Evolutionary conservation across 2,888 invertebrate genomes (phyloP), one percentile per base, ranked within the genome.

Genomic region (Andricus curvator): DNA sequence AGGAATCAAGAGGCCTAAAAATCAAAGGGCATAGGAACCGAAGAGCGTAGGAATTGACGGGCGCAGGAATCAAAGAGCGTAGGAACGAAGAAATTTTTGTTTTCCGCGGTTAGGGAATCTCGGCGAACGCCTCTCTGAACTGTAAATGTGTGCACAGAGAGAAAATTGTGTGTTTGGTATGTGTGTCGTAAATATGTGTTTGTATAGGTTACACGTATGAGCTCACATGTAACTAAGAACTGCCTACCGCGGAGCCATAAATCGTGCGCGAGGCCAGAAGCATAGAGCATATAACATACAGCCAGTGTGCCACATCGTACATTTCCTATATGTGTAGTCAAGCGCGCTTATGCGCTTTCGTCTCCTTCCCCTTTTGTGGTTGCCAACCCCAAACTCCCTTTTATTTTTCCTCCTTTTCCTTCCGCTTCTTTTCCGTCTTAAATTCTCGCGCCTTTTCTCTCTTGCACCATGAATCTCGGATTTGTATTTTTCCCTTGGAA

Each of bases 251-350:
- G 29, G 80, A 67, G 77, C 81, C 83, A 85, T 88, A 88, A 88
- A 87, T 88, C 87, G 87, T 82, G 78, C 78, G 79, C 56, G 78
- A 80, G 81, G 80, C 82, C 82, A 83, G 79, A 77, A 78, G 79
- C 79, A 79, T 44, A 77, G 83, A 81, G 83, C 85, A 85, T 84
- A 87, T 85, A 87, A 87, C 85, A 87, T 85, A 86, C 81, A 85
- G 79, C 81, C 83, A 83, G 82, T 80, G 85, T 81, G 83, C 82
- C 82, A 80, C 84, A 80, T 78, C 86, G 78, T 85, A 84, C 83
- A 87, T 87, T 85, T 87, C 84, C 83, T 85, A 84, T 85, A 84
- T 79, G 77, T 83, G 79, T 78, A 80, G 82, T 66, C 76, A 70
- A 81, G 74, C 81, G 79, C 80, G 82, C 82, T 83, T 84, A 82